Percentiles rank a stretch among this genome's conserved stretches.
Conservation (phyloP, 2,113 vertebrate species). For the Sterrhoptilus dennistouni region DNA sequence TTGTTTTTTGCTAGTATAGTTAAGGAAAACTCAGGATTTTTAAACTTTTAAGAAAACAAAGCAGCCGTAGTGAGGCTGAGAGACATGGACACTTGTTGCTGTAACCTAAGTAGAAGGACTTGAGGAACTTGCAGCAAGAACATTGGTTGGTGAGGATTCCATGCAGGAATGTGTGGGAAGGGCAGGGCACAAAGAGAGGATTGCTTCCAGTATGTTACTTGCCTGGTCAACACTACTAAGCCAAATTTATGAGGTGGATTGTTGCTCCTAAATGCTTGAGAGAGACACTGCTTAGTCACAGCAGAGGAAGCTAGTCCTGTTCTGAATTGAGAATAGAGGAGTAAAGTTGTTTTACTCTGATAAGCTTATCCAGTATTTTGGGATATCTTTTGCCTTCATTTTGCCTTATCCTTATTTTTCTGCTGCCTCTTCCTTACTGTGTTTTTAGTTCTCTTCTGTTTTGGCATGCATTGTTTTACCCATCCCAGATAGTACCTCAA, state of each 20-base stretch:
- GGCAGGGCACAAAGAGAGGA: background rate
- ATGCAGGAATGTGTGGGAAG: background rate
- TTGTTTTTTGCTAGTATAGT: background rate
- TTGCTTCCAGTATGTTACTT: rapidly evolving
- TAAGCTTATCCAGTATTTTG: background rate
- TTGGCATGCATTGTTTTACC: background rate
- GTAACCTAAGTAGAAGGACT: background rate
- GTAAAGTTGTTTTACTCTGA: background rate
- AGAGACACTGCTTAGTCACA: background rate
- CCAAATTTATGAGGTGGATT: background rate
- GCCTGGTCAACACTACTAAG: background rate
- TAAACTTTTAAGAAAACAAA: background rate
- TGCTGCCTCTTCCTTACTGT: background rate
- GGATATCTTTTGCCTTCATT: background rate
- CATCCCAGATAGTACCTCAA: background rate
- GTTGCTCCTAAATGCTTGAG: background rate
- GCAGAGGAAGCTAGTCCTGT: background rate
- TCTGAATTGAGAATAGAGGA: background rate
- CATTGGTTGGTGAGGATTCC: rapidly evolving
- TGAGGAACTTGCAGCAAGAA: background rate
- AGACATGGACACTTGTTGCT: background rate
- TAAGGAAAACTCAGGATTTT: background rate
- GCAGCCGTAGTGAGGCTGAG: background rate
- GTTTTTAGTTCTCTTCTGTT: background rate
- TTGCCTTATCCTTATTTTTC: background rate